Evolutionary conservation across 2,797 vertebrate species (phyloP).

Genomic region (Macropodus opercularis): DNA sequence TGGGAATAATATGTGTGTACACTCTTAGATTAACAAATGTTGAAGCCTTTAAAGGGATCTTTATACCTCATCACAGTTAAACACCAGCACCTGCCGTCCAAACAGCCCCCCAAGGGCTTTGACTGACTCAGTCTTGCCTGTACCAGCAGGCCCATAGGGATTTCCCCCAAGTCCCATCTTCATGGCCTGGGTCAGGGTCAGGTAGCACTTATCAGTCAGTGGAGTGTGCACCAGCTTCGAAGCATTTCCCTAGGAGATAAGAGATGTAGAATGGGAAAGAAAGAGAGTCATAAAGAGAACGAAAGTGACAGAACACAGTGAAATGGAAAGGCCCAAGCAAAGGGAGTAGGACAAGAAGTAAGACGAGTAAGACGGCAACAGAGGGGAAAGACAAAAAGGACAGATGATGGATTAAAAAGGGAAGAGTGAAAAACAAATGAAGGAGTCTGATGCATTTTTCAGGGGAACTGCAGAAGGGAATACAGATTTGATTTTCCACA

Average conservation of each 20-base stretch:
- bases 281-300: slow-evolving; percentile 31
- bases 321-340: slow-evolving; percentile 12
- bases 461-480: slow-evolving; percentile 30
- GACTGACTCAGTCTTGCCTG: slow-evolving; percentile 97
- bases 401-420: slow-evolving; percentile 25
- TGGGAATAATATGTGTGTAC: background rate
- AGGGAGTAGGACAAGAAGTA: background rate
- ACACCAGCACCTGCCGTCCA: slow-evolving; percentile 96
- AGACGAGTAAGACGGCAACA: background rate
- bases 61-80: slow-evolving; percentile 98
- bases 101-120: slow-evolving; percentile 95
- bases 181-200: slow-evolving; percentile 97
- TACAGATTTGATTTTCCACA: slow-evolving; percentile 8
- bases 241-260: slow-evolving; percentile 88
- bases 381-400: slow-evolving; percentile 32
- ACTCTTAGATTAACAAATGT: too few relatives aligned
- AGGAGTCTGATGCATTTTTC: slow-evolving; percentile 22
- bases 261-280: slow-evolving; percentile 7
- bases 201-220: slow-evolving; percentile 96
- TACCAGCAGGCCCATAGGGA: slow-evolving; percentile 97
- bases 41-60: background rate
- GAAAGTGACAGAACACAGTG: slow-evolving; percentile 4
- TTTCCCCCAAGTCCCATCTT: slow-evolving; percentile 98
- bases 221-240: slow-evolving; percentile 96
- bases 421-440: slow-evolving; percentile 29